Evolutionary conservation across 2,888 invertebrate species (phyloP).

Genomic region (Agonopterix subpropinquella): DNA sequence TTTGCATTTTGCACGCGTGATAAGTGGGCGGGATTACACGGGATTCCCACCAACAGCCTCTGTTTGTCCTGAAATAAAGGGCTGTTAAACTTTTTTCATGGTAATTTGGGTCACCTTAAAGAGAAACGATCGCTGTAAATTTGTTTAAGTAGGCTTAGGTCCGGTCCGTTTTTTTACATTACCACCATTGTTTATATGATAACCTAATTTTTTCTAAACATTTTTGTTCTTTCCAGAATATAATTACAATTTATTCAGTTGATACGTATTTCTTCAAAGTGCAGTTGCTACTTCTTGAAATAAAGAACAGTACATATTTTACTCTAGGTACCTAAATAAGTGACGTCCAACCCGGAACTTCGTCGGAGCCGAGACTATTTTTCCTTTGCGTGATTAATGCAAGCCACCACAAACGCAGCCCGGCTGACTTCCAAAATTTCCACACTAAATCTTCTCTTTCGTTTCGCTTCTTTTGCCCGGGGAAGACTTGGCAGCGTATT

Average conservation of each 20-base stretch:
- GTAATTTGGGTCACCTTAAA: slow-evolving; percentile 73
- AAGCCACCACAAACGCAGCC: slow-evolving; percentile 55
- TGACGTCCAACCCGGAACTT: slow-evolving; percentile 35
- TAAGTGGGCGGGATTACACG: slow-evolving; percentile 72
- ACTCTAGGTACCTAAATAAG: slow-evolving; percentile 11
- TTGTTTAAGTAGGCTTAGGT: slow-evolving; percentile 69
- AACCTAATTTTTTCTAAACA: slow-evolving; percentile 22
- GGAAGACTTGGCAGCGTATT: slow-evolving; percentile 70
- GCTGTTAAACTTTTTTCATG: slow-evolving; percentile 73
- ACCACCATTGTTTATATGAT: slow-evolving; percentile 30
- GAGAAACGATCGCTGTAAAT: slow-evolving; percentile 67
- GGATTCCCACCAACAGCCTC: slow-evolving; percentile 69
- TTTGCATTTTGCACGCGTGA: slow-evolving; percentile 77
- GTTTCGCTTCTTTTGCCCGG: slow-evolving; percentile 66
- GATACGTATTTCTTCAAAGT: background rate
- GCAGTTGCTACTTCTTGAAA: background rate
- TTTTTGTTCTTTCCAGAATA: background rate
- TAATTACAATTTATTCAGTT: background rate
- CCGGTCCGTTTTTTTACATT: slow-evolving; percentile 56
- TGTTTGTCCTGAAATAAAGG: slow-evolving; percentile 74
- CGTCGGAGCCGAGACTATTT: slow-evolving; percentile 47
- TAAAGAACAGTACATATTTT: background rate
- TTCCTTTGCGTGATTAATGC: slow-evolving; percentile 65
- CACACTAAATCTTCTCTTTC: slow-evolving; percentile 61
- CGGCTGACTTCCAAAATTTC: slow-evolving; percentile 74